Percentiles rank a stretch among this genome's conserved stretches.
Evolutionary conservation across 2,797 vertebrate species (phyloP).

Genomic region (Salmo trutta): DNA sequence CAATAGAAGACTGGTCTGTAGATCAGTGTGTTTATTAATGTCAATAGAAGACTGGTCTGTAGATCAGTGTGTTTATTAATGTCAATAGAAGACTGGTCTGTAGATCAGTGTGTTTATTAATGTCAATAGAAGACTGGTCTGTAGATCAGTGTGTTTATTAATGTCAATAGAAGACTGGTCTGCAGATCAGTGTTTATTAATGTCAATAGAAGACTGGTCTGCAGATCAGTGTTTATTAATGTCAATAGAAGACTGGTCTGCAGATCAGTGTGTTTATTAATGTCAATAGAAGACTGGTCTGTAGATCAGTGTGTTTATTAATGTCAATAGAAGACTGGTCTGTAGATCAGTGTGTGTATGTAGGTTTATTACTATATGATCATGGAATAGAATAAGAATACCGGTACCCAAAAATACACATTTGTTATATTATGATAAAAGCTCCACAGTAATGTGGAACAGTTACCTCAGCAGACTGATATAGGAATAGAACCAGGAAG

Average conservation of each 20-base stretch:
- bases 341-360: background rate
- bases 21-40: background rate
- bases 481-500: constrained; percentile 3
- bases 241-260: too few relatives aligned
- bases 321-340: background rate
- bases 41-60: too few relatives aligned
- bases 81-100: too few relatives aligned
- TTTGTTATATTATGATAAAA: background rate
- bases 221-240: too few relatives aligned
- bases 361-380: background rate
- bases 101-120: too few relatives aligned
- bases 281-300: too few relatives aligned
- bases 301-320: background rate
- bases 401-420: background rate
- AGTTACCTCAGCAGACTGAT: background rate
- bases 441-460: too few relatives aligned
- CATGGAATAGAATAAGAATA: background rate
- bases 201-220: too few relatives aligned
- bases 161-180: background rate
- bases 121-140: too few relatives aligned
- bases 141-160: background rate
- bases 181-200: background rate
- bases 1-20: too few relatives aligned
- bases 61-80: too few relatives aligned
- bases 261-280: too few relatives aligned